Evolutionary conservation across 2,113 vertebrate genomes (phyloP).

Genomic region (Microcebus ravelobensis): DNA sequence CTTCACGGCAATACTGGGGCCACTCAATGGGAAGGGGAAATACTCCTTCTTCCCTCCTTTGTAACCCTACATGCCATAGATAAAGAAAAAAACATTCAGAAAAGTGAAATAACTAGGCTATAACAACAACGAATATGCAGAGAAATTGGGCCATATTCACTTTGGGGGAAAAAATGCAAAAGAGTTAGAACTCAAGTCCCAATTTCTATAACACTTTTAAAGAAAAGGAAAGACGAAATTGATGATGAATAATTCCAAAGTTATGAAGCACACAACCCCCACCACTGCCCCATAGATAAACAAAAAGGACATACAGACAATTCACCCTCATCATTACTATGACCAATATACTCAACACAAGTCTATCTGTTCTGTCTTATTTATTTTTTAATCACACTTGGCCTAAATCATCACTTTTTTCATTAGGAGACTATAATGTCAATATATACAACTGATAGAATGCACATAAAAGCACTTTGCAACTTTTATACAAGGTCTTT

Average conservation of each 20-base stretch:
- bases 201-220: slow-evolving; percentile 18
- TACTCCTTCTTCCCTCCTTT: neutral
- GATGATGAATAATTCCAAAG: neutral
- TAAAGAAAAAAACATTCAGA: neutral
- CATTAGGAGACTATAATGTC: neutral
- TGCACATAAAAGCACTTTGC: neutral
- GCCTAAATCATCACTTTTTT: neutral
- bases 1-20: neutral
- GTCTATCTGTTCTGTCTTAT: neutral
- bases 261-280: neutral
- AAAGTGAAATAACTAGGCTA: neutral
- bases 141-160: neutral
- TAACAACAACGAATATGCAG: neutral
- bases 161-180: neutral
- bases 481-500: neutral
- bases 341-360: neutral
- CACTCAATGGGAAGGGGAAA: neutral
- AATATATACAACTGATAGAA: neutral
- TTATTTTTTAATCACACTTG: neutral
- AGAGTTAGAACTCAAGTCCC: neutral
- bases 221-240: neutral
- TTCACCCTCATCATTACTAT: neutral
- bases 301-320: neutral
- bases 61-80: neutral
- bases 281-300: neutral